Evolutionary conservation across 2,888 invertebrate species (phyloP).

Genomic region (Acleris holmiana): DNA sequence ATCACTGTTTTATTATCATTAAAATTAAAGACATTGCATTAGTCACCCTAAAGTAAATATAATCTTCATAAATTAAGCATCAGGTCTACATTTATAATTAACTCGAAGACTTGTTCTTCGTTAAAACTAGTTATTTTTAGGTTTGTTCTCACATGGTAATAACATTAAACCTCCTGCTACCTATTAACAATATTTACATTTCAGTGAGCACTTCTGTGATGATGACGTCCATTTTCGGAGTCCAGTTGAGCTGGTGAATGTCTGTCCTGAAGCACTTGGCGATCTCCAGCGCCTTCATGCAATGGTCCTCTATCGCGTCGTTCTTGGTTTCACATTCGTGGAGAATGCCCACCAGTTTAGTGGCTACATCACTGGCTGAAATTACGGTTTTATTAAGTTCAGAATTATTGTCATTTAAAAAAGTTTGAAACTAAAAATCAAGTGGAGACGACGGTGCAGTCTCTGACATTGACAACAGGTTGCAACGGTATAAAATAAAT

Average conservation of each 20-base stretch:
- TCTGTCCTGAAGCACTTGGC: conserved; percentile 65
- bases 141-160: no score
- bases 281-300: conserved; percentile 60
- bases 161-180: no score
- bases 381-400: conserved; percentile 11
- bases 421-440: background rate
- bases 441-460: no score
- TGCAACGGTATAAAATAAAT: no score
- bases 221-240: conserved; percentile 60
- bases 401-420: background rate
- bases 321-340: conserved; percentile 60
- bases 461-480: no score
- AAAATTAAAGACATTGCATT: no score
- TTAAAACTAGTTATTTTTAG: no score
- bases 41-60: no score
- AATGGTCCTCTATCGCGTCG: conserved; percentile 52
- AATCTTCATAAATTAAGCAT: no score
- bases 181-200: conserved; percentile 43
- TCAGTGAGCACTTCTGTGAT: conserved; percentile 63
- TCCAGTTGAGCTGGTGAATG: conserved; percentile 63
- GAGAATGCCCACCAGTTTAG: conserved; percentile 53
- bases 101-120: no score
- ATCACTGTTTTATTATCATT: no score
- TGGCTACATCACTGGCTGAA: conserved; percentile 57
- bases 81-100: no score